Evolutionary conservation across 2,113 vertebrate species (phyloP), one percentile per base, ranked within the genome.

Genomic region (Trematomus loennbergii): DNA sequence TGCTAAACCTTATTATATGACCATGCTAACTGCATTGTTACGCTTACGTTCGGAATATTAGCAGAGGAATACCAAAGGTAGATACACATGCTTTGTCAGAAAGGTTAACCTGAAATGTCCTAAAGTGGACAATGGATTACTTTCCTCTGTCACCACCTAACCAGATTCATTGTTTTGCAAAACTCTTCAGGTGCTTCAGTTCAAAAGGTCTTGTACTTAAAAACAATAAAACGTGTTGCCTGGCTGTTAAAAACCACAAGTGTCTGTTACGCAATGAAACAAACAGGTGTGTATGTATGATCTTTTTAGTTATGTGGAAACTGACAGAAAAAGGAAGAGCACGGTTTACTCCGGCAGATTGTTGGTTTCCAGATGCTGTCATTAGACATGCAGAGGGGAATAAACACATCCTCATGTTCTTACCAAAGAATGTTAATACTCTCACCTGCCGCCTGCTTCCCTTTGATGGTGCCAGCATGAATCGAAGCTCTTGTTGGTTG

Each of bases 401-500:
- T 84, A 93, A 91, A 92, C 89, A 89, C 83, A 79, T 86, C 89
- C 89, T 88, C 81, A 74, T 85, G 89, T 89, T 89, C 85, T 43
- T 29, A 75, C 79, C 73, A 25, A 85, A 75, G 90, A 93, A 93
- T 84, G 86, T 87, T 88, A 88, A 88, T 85, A 76, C 84, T 63
- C 85, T 90, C 92, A 93, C 90, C 92, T 93, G 92, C 90, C 73
- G 80, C 80, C 73, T 48, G 25, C 63, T 57, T 22, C 49, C 20
- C 84, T 92, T 93, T 93, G 91, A 91, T 91, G 87, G 71, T 89
- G 83, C 81, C 88, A 90, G 89, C 88, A 43, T 79, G 88, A 82
- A 64, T 74, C 45, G 59, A 54, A 77, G 75, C 61, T 78, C 65
- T 17, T 77, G 75, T 87, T 91, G 87, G 88, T 87, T 87, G 77